These are phyloP conservation scores for Hippopotamus amphibius DNA, from an alignment of 2,113 vertebrate species.

Conservation along the genomic window DNA sequence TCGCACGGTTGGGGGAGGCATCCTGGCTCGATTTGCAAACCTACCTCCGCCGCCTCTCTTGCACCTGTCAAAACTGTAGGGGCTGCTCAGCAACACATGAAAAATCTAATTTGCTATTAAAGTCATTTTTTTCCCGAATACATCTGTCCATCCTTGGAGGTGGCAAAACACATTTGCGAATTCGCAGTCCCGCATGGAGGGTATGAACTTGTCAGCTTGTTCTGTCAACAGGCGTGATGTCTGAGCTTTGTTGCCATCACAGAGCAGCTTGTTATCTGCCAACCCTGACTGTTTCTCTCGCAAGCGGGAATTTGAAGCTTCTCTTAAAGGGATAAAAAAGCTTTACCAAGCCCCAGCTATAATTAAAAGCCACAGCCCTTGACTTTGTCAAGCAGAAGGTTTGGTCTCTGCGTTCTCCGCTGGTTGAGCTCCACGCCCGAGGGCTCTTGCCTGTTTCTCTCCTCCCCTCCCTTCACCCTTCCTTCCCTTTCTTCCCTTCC, in stretches of 20 bases:
- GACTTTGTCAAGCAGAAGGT: neutral
- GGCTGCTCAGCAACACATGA: slow-evolving; percentile 41
- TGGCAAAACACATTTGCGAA: slow-evolving; percentile 57
- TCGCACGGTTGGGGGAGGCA: neutral
- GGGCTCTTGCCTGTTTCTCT: neutral
- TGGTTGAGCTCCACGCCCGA: neutral
- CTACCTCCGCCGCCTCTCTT: slow-evolving; percentile 27
- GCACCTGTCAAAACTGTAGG: slow-evolving; percentile 69
- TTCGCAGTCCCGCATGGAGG: neutral
- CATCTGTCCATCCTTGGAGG: slow-evolving; percentile 49
- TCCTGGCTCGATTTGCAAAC: slow-evolving; percentile 19
- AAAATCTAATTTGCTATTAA: slow-evolving; percentile 60
- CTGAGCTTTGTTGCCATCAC: slow-evolving; percentile 9
- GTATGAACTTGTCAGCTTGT: slow-evolving; percentile 51
- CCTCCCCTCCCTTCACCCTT: neutral
- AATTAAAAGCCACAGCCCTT: slow-evolving; percentile 33
- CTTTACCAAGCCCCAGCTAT: neutral
- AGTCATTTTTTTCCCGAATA: slow-evolving; percentile 45
- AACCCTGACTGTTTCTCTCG: slow-evolving; percentile 34
- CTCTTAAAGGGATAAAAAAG: neutral
- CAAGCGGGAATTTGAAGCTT: slow-evolving; percentile 30
- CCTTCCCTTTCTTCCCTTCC: neutral
- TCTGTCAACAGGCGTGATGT: slow-evolving; percentile 55
- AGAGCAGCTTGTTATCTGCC: neutral
- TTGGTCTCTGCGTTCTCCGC: neutral